These are phyloP conservation scores for Nomia melanderi DNA, from an alignment of 1,140 invertebrate genomes.

Conservation along the genomic window DNA sequence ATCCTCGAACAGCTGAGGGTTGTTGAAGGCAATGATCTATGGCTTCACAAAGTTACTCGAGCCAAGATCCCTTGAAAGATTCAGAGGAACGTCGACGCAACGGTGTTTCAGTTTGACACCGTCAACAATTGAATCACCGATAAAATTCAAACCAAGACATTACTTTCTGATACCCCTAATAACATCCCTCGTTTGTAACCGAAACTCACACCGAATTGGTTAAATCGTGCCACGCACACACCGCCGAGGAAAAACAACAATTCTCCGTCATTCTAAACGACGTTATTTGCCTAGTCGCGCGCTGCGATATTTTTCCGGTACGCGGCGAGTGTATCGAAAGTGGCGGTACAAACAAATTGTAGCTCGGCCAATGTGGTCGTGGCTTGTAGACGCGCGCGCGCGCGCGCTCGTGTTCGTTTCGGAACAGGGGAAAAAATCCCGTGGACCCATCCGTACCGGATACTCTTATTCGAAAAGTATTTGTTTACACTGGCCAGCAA, in stretches of 20 bases:
- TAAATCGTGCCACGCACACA: background rate
- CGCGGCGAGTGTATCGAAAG: conserved; percentile 30
- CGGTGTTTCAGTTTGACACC: too few species aligned
- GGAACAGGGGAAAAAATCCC: conserved; percentile 1
- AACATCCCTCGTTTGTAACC: too few species aligned
- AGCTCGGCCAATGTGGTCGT: background rate
- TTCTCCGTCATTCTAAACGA: conserved; percentile 26
- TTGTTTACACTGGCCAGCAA: conserved; percentile 54
- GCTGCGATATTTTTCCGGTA: conserved; percentile 36
- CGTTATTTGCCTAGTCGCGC: conserved; percentile 41
- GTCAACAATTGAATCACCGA: too few species aligned
- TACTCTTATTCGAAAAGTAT: conserved; percentile 54
- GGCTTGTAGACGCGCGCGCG: background rate
- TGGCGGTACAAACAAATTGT: conserved; percentile 45
- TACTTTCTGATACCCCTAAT: too few species aligned
- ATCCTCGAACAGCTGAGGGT: too few species aligned
- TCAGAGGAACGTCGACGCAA: too few species aligned
- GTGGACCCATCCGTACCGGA: conserved; percentile 12
- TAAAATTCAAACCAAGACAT: too few species aligned
- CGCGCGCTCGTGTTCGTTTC: background rate
- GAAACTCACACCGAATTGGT: too few species aligned
- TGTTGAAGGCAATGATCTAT: too few species aligned
- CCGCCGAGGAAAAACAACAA: background rate
- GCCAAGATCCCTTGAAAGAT: too few species aligned
- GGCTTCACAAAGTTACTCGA: too few species aligned